Evolutionary conservation across 2,113 vertebrate genomes (phyloP).

Genomic region (Channa maculata): DNA sequence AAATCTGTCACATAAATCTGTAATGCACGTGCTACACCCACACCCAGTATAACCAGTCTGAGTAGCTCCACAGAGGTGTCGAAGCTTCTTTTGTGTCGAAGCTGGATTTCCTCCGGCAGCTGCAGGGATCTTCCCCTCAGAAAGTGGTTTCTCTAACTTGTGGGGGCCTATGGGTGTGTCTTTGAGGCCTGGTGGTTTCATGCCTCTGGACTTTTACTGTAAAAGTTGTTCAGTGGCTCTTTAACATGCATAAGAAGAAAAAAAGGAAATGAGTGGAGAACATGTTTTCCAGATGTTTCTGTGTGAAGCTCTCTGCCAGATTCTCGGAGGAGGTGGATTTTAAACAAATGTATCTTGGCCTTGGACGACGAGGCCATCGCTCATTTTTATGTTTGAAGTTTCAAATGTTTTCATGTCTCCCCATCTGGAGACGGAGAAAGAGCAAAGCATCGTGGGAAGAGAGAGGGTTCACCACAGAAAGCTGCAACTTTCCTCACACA

Average conservation of each 20-base stretch:
- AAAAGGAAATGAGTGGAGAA: constrained; percentile 32
- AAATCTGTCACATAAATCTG: too few relatives aligned
- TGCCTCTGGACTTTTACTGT: too few relatives aligned
- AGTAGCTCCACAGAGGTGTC: too few relatives aligned
- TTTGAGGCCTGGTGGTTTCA: too few relatives aligned
- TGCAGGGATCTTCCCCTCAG: too few relatives aligned
- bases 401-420: constrained; percentile 57
- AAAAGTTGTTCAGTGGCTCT: neutral
- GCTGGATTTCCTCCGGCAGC: too few relatives aligned
- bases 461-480: neutral
- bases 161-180: too few relatives aligned
- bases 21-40: too few relatives aligned
- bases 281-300: constrained; percentile 71
- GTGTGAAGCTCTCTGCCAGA: constrained; percentile 54
- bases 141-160: too few relatives aligned
- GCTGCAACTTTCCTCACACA: neutral
- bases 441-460: constrained; percentile 69
- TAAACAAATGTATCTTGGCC: constrained; percentile 56
- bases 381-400: constrained; percentile 78
- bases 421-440: constrained; percentile 56
- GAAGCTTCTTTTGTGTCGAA: too few relatives aligned
- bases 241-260: neutral
- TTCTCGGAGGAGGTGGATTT: constrained; percentile 70
- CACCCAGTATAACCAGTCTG: too few relatives aligned
- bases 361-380: constrained; percentile 64